A percentile compares a stretch with the other conserved stretches of the same genome.
Evolutionary conservation across 2,888 invertebrate genomes (phyloP).

Genomic region (Ochropacha duplaris): DNA sequence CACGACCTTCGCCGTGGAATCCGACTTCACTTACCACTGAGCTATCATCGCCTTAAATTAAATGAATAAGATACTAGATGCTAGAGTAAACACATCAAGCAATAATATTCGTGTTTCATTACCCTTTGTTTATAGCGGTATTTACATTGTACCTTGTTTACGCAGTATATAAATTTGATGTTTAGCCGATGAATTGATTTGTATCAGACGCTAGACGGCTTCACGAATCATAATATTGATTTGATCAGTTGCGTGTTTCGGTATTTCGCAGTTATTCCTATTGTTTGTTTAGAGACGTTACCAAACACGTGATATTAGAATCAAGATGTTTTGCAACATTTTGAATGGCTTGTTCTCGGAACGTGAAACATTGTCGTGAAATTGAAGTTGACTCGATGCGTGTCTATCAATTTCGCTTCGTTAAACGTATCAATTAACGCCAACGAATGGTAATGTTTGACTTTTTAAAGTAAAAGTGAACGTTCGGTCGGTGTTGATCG

Average conservation of each 20-base stretch:
- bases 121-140: neutral
- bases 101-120: neutral
- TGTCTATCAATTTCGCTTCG: constrained; percentile 45
- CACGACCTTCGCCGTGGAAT: no score
- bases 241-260: neutral
- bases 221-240: neutral
- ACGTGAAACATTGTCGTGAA: constrained; percentile 21
- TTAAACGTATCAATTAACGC: constrained; percentile 40
- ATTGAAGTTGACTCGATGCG: constrained; percentile 43
- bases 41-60: no score
- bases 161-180: neutral
- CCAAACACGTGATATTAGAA: neutral
- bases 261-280: neutral
- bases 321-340: neutral
- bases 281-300: neutral
- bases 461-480: neutral
- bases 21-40: no score
- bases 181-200: neutral
- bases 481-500: neutral
- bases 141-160: neutral
- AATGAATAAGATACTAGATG: neutral
- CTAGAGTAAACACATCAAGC: neutral
- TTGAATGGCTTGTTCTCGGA: neutral
- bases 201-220: constrained; percentile 1
- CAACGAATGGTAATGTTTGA: constrained; percentile 27